Base-by-base conservation (phyloP, 2,888 invertebrate species). In the Eurytoma californica region DNA sequence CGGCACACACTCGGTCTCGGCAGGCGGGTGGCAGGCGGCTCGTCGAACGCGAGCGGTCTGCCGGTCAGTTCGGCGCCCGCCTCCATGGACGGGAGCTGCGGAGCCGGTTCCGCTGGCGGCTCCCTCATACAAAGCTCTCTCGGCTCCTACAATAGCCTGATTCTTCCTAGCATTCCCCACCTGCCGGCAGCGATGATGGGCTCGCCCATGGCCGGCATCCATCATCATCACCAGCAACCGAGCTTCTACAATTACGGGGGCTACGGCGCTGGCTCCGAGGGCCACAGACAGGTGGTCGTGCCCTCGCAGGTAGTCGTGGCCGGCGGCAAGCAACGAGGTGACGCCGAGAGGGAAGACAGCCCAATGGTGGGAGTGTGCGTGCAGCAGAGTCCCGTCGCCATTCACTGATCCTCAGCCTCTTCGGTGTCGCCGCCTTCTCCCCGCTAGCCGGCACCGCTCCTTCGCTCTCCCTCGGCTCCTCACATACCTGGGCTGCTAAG, bases 381-480 rank as follows among this genome's bases (percentile, higher is more conserved):
- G 89, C 96, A 96, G 91, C 97, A 97, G 92, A 96, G 96, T 92
- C 97, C 97, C 87, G 97, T 97, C 88, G 97, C 96, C 91, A 97
- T 97, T 91, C 97, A 97, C 91, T 94, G 91, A 92, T 82, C 57
- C n/a, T n/a, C 66, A 7, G 55, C 63, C 39, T 39, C 39, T 9
- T 39, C 39, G 39, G 39, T 7, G 39, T 39, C 39, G 39, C 39
- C 39, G 39, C 39, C 39, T 7, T 39, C 39, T 39, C 9, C 39
- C 39, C 39, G 39, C 5, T 39, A 39, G 39, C 39, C 1, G 39
- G 39, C 39, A 39, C 39, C 39, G 39, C 39, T 39, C 39, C 39
- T 39, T 39, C 9, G 30, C 39, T 39, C 39, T 39, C 9, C 39
- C 9, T 39, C 39, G 39, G 30, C 30, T 5, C 30, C 30, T 30